phyloP scores from a whole-genome alignment of 1,140 invertebrate species.

The Drosophila melanogaster region DNA sequence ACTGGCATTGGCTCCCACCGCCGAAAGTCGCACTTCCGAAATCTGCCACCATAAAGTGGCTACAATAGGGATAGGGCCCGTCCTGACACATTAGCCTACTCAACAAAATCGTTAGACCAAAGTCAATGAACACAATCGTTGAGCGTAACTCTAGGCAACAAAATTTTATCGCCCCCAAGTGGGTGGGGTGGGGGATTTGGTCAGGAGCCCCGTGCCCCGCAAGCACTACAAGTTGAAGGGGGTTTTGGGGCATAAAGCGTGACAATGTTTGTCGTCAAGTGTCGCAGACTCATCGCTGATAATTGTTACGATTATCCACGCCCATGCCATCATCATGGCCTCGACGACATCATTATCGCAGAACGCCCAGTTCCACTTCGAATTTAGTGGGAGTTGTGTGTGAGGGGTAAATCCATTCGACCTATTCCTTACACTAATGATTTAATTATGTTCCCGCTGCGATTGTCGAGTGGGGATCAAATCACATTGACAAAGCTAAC shows the following conservation, averaged over 20 bases:
- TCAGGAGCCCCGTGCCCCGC: neutral
- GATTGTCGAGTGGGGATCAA: slow-evolving; percentile 19
- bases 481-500: neutral
- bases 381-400: slow-evolving; percentile 12
- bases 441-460: slow-evolving; percentile 60
- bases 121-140: slow-evolving; percentile 79
- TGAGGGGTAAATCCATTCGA: slow-evolving; percentile 7
- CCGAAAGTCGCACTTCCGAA: neutral
- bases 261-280: slow-evolving; percentile 69
- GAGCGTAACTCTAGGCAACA: slow-evolving; percentile 73
- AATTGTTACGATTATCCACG: slow-evolving; percentile 67
- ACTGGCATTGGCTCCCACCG: no score
- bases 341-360: slow-evolving; percentile 22
- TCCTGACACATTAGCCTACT: slow-evolving; percentile 65
- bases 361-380: slow-evolving; percentile 7
- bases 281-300: slow-evolving; percentile 62
- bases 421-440: slow-evolving; percentile 43
- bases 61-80: slow-evolving; percentile 13
- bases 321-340: slow-evolving; percentile 47
- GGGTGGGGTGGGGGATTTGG: slow-evolving; percentile 18
- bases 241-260: slow-evolving; percentile 18
- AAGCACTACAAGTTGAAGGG: neutral
- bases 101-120: slow-evolving; percentile 71
- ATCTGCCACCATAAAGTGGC: slow-evolving; percentile 2
- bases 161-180: slow-evolving; percentile 70